Base-by-base conservation (phyloP, 2,113 vertebrate genomes). In the Nasalis larvatus region DNA sequence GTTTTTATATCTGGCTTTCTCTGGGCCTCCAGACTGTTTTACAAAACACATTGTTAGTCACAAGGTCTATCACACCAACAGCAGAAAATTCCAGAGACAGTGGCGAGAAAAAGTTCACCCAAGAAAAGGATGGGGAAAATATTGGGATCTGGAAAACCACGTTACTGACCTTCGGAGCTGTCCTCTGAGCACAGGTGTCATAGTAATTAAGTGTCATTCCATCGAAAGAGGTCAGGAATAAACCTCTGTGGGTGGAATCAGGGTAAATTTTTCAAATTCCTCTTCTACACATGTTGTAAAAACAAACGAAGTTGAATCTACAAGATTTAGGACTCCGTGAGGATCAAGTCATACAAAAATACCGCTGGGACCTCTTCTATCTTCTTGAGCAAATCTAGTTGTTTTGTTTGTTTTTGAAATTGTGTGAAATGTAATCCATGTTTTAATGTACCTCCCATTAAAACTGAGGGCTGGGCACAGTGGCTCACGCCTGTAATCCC, bases 181-280 rank as follows among this genome's bases (percentile, higher is more conserved):
- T 21, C 0, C 4, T 1, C 8, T 6, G 42, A 14, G 6, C 4
- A 30, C 0, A n/a, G 49, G 47, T 1, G 0, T 8, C 5, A 6
- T 0, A 4, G 66, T 23, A 10, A 30, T 20, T 1, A 1, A 18
- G 25, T 6, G 14, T 0, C 7, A 25, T 0, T 16, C 49, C 21
- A 2, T 0, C 0, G 32, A n/a, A 47, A 58, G 83, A 80, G 20
- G 45, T 9, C 71, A 20, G 63, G 14, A 13, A 16, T 4, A 52
- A 9, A 20, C 4, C 37, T 8, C 21, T 10, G 32, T 7, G 21
- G 16, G 66, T 8, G 6, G 63, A 69, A 42, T 35, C 17, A 49
- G 40, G 47, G 20, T 0, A 27, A 8, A 20, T 2, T n/a, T 37
- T 17, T 13, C 58, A 45, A 52, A 30, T 20, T 66, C 54, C 35